Conservation (phyloP, 2,888 invertebrate species). For the Leptura quadrifasciata region DNA sequence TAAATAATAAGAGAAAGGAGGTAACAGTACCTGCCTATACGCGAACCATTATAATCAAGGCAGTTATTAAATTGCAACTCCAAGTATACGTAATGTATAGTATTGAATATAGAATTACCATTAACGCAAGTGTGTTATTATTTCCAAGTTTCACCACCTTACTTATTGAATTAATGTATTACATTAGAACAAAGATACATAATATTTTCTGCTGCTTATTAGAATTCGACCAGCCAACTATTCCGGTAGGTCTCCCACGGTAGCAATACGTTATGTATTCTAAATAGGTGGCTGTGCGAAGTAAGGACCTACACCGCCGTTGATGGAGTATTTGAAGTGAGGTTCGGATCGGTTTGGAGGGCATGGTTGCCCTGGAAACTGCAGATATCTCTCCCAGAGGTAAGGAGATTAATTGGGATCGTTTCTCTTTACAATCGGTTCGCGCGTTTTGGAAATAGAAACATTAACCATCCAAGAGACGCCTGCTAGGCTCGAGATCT, state of each 20-base stretch:
- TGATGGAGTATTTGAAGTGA: constrained; percentile 58
- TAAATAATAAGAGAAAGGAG: too few relatives aligned
- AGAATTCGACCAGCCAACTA: constrained; percentile 19
- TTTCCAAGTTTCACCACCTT: too few relatives aligned
- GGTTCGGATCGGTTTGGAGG: constrained; percentile 59
- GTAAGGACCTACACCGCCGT: constrained; percentile 37
- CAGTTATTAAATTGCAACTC: too few relatives aligned
- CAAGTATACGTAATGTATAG: too few relatives aligned
- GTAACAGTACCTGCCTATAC: too few relatives aligned
- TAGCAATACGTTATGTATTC: constrained; percentile 40
- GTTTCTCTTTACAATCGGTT: constrained; percentile 74
- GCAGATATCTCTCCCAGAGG: constrained; percentile 72
- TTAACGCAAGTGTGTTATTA: too few relatives aligned
- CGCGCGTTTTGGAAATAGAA: constrained; percentile 73
- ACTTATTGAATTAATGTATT: too few relatives aligned
- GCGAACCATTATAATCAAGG: too few relatives aligned
- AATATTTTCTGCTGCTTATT: too few relatives aligned
- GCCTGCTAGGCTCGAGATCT: not conserved
- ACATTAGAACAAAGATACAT: too few relatives aligned
- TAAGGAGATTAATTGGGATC: constrained; percentile 74
- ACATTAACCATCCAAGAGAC: constrained; percentile 70
- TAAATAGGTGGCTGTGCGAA: constrained; percentile 34
- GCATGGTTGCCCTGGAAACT: constrained; percentile 68
- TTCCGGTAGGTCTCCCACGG: not conserved
- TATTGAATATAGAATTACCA: too few relatives aligned